A percentile compares a stretch with the other conserved stretches of the same genome.
phyloP scores from a whole-genome alignment of 2,888 invertebrate genomes.

The Nomada goodeniana region DNA sequence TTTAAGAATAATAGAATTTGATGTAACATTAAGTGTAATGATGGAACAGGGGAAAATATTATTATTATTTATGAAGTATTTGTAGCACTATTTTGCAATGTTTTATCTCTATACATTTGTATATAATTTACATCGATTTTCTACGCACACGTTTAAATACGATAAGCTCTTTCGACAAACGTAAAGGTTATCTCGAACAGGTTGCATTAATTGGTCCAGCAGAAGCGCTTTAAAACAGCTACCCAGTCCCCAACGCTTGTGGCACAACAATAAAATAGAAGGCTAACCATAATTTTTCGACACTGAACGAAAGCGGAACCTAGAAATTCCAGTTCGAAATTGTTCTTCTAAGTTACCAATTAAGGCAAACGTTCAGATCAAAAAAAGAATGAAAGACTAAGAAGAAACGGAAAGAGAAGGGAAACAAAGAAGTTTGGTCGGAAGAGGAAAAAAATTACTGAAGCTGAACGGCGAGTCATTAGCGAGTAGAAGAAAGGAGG shows the following conservation, averaged over 20 bases:
- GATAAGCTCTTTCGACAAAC: no score
- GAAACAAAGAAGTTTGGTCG: constrained; percentile 29
- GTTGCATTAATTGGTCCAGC: no score
- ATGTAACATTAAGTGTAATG: no score
- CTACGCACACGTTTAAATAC: no score
- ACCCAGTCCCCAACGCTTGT: neutral
- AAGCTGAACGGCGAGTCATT: constrained; percentile 50
- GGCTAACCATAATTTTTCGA: neutral
- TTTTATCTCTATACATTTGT: no score
- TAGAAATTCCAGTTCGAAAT: neutral
- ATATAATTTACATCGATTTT: no score
- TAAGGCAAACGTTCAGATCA: constrained; percentile 20
- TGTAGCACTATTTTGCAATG: no score
- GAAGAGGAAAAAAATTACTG: constrained; percentile 35
- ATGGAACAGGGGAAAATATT: no score
- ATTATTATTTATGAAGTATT: no score
- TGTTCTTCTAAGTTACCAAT: constrained; percentile 28
- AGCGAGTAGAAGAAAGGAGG: constrained; percentile 57
- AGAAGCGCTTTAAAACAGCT: no score
- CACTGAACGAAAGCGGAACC: neutral
- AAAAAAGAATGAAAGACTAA: neutral
- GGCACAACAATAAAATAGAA: neutral
- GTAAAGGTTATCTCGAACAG: no score
- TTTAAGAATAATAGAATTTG: no score
- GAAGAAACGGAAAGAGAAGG: neutral